A percentile compares a stretch with the other conserved stretches of the same genome.
phyloP scores from a whole-genome alignment of 2,797 vertebrate species.

The Aotus griseimembra region DNA sequence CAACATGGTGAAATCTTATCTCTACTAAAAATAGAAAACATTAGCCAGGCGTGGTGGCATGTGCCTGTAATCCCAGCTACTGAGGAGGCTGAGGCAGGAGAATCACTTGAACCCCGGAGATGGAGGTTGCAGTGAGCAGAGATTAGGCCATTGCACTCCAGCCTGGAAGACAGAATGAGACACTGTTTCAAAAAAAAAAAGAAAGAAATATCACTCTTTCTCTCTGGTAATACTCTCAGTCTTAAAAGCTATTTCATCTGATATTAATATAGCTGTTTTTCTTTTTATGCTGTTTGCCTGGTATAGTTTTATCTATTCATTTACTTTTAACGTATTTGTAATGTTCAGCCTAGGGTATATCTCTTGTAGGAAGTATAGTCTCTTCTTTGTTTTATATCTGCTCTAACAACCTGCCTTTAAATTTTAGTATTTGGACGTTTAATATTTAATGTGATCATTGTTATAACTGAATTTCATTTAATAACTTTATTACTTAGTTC shows the following conservation, averaged over 20 bases:
- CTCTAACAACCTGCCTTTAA: neutral
- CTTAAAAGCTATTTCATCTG: neutral
- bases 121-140: too few relatives aligned
- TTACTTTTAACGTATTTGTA: neutral
- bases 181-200: neutral
- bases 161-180: too few relatives aligned
- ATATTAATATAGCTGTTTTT: neutral
- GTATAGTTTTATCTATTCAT: neutral
- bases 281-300: neutral
- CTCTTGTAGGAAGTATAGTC: neutral
- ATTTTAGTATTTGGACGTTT: neutral
- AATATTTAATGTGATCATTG: neutral
- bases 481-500: neutral
- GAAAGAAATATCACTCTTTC: neutral
- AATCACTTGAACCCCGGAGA: too few relatives aligned
- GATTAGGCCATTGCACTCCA: too few relatives aligned
- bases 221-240: neutral
- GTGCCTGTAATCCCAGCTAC: too few relatives aligned
- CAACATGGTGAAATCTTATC: too few relatives aligned
- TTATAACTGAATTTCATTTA: neutral
- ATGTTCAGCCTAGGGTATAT: neutral
- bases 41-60: too few relatives aligned
- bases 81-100: too few relatives aligned
- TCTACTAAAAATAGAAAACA: too few relatives aligned
- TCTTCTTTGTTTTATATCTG: neutral